Conservation (phyloP, 1,140 invertebrate species). For the Drosophila busckii region DNA sequence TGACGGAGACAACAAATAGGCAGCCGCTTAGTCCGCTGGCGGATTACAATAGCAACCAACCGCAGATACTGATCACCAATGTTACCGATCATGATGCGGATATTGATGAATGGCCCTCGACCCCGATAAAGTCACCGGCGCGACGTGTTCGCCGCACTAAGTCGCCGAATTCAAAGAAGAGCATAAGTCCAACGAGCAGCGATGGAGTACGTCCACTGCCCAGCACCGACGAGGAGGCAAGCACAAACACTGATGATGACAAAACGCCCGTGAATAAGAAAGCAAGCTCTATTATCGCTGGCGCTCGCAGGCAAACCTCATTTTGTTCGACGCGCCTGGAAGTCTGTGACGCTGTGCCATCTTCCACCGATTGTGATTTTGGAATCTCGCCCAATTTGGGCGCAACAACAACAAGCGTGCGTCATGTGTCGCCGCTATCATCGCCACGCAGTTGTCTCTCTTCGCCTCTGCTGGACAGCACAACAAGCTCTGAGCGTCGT, state of each 20-base stretch:
- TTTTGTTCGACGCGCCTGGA: constrained; percentile 59
- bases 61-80: constrained; percentile 32
- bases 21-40: constrained; percentile 64
- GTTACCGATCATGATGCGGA: constrained; percentile 42
- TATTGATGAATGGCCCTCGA: constrained; percentile 62
- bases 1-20: constrained; percentile 16
- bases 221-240: constrained; percentile 48
- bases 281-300: not conserved
- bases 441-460: constrained; percentile 65
- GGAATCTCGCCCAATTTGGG: constrained; percentile 54
- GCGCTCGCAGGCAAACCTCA: constrained; percentile 27
- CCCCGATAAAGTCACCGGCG: constrained; percentile 44
- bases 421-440: constrained; percentile 46
- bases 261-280: constrained; percentile 58
- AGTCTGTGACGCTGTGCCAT: constrained; percentile 44
- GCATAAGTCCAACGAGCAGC: constrained; percentile 46
- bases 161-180: constrained; percentile 32
- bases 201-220: constrained; percentile 47
- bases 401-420: constrained; percentile 26
- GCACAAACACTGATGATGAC: constrained; percentile 34
- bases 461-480: constrained; percentile 59
- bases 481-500: constrained; percentile 47
- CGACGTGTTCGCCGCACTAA: constrained; percentile 47
- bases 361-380: constrained; percentile 55
- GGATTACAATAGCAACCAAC: constrained; percentile 17